A percentile compares a stretch with the other conserved stretches of the same genome.
phyloP scores from a whole-genome alignment of 2,888 invertebrate species.

The Hypsopygia costalis region DNA sequence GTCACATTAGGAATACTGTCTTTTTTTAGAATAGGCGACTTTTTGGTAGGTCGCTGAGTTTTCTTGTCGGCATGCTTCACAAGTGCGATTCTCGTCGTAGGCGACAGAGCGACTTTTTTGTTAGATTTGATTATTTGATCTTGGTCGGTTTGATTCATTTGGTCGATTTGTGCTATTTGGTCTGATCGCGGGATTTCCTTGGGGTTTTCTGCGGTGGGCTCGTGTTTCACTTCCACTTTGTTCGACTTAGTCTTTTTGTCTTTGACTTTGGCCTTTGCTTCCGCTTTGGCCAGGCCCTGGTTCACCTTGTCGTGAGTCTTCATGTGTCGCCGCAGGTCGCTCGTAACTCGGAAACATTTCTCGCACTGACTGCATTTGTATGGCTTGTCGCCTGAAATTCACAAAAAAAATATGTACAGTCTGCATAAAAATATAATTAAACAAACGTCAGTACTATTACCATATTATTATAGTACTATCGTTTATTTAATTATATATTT shows the following conservation, averaged over 20 bases:
- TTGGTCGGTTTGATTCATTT: conserved; percentile 3
- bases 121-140: background rate
- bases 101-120: conserved; percentile 17
- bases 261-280: conserved; percentile 19
- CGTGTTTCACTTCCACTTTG: background rate
- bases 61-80: conserved; percentile 30
- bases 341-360: conserved; percentile 90
- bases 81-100: conserved; percentile 15
- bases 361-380: conserved; percentile 88
- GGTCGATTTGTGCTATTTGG: background rate
- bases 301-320: conserved; percentile 82
- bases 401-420: too few relatives aligned
- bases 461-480: too few relatives aligned
- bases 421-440: too few relatives aligned
- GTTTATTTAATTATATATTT: too few relatives aligned
- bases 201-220: background rate
- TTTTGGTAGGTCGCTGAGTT: conserved; percentile 11
- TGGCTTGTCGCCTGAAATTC: conserved; percentile 87
- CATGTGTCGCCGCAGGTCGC: conserved; percentile 90
- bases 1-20: conserved; percentile 58
- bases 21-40: conserved; percentile 31
- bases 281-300: conserved; percentile 12
- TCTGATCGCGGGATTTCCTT: background rate
- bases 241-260: conserved; percentile 13
- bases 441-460: too few relatives aligned